These are phyloP conservation scores for Tipula confusa DNA, from an alignment of 2,888 invertebrate genomes.

Conservation along the genomic window DNA sequence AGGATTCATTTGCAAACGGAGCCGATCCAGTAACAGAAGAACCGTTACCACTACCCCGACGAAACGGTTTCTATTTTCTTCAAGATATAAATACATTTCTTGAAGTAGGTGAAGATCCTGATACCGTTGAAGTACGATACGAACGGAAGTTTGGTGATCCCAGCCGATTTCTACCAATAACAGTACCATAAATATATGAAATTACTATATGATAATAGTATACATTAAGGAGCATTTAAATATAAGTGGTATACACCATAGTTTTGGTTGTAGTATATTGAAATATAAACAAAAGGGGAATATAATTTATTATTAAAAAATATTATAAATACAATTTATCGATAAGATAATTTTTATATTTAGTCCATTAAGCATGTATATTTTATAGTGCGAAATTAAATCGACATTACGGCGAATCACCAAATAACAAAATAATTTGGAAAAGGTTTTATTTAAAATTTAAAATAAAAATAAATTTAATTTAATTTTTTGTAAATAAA, in stretches of 20 bases:
- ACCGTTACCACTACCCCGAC: slow-evolving; percentile 60
- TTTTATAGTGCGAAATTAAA: neutral
- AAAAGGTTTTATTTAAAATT: neutral
- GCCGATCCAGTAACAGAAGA: slow-evolving; percentile 58
- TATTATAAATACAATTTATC: neutral
- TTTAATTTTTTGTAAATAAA: neutral
- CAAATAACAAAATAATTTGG: slow-evolving; percentile 3
- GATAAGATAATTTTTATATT: neutral
- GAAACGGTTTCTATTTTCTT: slow-evolving; percentile 78
- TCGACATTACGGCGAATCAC: slow-evolving; percentile 12
- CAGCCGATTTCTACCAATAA: slow-evolving; percentile 69
- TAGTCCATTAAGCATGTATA: neutral
- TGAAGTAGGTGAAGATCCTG: slow-evolving; percentile 73
- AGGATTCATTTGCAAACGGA: slow-evolving; percentile 71
- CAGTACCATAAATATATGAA: slow-evolving; percentile 57
- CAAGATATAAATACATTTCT: slow-evolving; percentile 83
- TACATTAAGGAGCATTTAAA: neutral
- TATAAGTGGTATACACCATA: neutral
- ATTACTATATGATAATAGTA: neutral
- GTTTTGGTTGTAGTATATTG: neutral
- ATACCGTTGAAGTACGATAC: slow-evolving; percentile 72
- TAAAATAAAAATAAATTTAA: neutral
- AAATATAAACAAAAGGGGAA: neutral
- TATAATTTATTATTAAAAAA: neutral
- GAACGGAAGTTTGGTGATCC: slow-evolving; percentile 78